phyloP scores from a whole-genome alignment of 2,888 invertebrate species.

The Cerceris rybyensis region DNA sequence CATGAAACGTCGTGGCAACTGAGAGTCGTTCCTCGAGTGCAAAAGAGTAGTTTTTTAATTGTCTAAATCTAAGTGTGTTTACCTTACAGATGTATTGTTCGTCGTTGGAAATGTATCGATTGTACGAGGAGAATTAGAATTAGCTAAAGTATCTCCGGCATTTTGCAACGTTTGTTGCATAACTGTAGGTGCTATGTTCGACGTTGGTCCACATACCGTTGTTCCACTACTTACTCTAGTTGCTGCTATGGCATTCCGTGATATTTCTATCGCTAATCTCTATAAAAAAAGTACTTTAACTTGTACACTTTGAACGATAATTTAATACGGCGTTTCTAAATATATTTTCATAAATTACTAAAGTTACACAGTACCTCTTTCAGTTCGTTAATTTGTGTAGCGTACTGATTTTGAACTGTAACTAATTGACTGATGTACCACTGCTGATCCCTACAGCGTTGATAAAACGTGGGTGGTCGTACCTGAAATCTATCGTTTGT shows the following conservation, averaged over 20 bases:
- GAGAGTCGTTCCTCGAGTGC: too few relatives aligned
- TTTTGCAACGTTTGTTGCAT: slow-evolving; percentile 63
- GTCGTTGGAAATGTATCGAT: slow-evolving; percentile 45
- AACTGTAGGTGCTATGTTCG: slow-evolving; percentile 55
- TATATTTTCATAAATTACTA: neutral
- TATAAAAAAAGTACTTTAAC: slow-evolving; percentile 69
- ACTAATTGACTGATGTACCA: slow-evolving; percentile 95
- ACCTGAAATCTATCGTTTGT: slow-evolving; percentile 89
- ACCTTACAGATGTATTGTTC: slow-evolving; percentile 68
- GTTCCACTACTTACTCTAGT: slow-evolving; percentile 74
- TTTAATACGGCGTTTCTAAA: neutral
- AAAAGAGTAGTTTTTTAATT: too few relatives aligned
- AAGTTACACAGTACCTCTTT: slow-evolving; percentile 85
- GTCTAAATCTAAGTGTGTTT: neutral
- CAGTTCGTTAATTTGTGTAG: slow-evolving; percentile 91
- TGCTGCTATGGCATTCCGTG: slow-evolving; percentile 86
- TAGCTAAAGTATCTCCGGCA: slow-evolving; percentile 61
- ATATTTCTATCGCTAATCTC: slow-evolving; percentile 87
- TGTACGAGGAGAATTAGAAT: slow-evolving; percentile 62
- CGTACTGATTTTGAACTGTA: slow-evolving; percentile 90
- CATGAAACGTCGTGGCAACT: too few relatives aligned
- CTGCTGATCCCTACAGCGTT: slow-evolving; percentile 95
- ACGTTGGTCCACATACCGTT: slow-evolving; percentile 59
- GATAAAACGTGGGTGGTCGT: slow-evolving; percentile 95
- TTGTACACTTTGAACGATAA: neutral